These are phyloP conservation scores for Dinocampus coccinellae DNA, from an alignment of 2,888 invertebrate species.

Conservation along the genomic window DNA sequence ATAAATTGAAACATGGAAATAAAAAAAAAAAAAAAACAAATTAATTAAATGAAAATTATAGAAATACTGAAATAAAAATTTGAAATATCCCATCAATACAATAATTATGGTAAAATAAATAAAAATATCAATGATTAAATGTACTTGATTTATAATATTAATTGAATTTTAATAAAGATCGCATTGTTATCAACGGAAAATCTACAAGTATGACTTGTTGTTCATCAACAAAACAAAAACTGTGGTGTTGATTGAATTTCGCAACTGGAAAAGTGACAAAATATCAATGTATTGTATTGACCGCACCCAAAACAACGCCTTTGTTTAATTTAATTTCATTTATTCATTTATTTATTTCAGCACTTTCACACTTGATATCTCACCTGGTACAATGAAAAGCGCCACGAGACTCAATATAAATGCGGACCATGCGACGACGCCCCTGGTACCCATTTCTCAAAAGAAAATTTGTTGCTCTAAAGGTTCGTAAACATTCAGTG, in stretches of 20 bases:
- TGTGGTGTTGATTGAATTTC: neutral
- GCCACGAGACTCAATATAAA: conserved; percentile 23
- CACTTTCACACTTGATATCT: conserved; percentile 15
- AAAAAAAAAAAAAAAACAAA: conserved; percentile 30
- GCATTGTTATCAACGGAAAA: neutral
- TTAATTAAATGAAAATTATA: conserved; percentile 8
- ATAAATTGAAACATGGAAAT: conserved; percentile 32
- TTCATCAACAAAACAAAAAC: neutral
- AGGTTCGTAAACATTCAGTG: conserved; percentile 6
- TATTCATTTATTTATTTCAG: neutral
- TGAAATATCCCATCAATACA: neutral
- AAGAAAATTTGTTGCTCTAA: conserved; percentile 5
- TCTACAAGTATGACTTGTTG: neutral
- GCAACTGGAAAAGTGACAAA: conserved; percentile 26
- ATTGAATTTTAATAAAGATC: neutral
- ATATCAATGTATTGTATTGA: conserved; percentile 4
- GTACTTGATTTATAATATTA: neutral
- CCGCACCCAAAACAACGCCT: conserved; percentile 19
- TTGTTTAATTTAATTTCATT: neutral
- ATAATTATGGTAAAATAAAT: neutral
- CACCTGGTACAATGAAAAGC: conserved; percentile 41
- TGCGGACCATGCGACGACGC: conserved; percentile 31
- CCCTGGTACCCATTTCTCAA: conserved; percentile 34
- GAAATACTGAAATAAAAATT: conserved; percentile 19
- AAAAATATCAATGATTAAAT: neutral